Evolutionary conservation across 2,888 invertebrate genomes (phyloP).

Genomic region (Meta bourneti): DNA sequence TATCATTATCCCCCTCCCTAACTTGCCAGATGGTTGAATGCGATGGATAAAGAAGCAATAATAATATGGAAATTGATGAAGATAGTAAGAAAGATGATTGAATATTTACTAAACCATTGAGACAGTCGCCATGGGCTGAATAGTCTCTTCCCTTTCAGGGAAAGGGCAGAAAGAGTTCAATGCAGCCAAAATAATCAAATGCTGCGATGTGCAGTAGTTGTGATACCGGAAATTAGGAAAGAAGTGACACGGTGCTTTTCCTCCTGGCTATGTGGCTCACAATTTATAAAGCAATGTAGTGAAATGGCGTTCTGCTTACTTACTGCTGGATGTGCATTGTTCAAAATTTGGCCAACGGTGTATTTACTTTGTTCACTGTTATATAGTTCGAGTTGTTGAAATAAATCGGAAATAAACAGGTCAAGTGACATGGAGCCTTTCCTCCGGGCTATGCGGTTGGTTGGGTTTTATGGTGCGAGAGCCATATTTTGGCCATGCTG

Average conservation of each 20-base stretch:
- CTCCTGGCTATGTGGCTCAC: neutral
- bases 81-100: slow-evolving; percentile 1
- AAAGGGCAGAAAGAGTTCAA: slow-evolving; percentile 2
- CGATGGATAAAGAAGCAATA: neutral
- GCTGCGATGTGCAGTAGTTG: neutral
- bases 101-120: slow-evolving; percentile 29
- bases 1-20: neutral
- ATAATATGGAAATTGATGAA: slow-evolving; percentile 18
- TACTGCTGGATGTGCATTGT: neutral
- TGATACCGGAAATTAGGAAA: slow-evolving; percentile 25
- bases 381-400: too few relatives aligned
- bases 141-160: neutral
- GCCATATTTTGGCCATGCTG: too few relatives aligned
- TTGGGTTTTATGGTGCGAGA: too few relatives aligned
- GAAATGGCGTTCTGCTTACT: neutral
- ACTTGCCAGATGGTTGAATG: neutral
- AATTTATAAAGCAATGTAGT: slow-evolving; percentile 3
- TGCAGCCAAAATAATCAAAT: slow-evolving; percentile 18
- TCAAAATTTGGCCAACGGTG: too few relatives aligned
- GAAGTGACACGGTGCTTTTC: neutral
- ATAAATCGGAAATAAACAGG: neutral
- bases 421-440: too few relatives aligned
- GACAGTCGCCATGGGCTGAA: slow-evolving; percentile 10
- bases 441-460: neutral
- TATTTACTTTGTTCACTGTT: too few relatives aligned